A percentile compares a stretch with the other conserved stretches of the same genome.
These are phyloP conservation scores for Pluvialis apricaria DNA, from an alignment of 2,113 vertebrate genomes.

Conservation along the genomic window DNA sequence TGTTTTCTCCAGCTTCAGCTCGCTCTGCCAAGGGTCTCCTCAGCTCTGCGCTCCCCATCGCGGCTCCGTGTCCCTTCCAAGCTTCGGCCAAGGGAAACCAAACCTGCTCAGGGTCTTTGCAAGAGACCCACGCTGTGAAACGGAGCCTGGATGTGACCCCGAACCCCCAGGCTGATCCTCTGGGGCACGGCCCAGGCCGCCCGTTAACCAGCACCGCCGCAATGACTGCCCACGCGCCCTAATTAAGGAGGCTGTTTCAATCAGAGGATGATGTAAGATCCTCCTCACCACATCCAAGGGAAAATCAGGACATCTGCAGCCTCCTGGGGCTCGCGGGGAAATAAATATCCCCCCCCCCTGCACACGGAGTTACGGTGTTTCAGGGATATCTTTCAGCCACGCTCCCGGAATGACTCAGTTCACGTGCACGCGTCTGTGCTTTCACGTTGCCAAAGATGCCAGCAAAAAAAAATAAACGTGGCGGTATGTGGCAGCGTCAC, in stretches of 20 bases:
- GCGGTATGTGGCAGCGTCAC: neutral
- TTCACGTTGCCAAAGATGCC: neutral
- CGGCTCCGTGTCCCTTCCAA: neutral
- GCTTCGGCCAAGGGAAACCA: neutral
- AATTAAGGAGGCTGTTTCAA: neutral
- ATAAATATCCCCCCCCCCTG: fast-evolving
- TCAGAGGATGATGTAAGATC: neutral
- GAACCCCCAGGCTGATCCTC: neutral
- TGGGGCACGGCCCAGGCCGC: fast-evolving
- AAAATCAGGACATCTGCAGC: neutral
- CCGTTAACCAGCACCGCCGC: fast-evolving
- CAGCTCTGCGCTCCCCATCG: neutral
- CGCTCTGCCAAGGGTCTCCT: neutral
- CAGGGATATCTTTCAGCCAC: neutral
- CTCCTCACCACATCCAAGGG: neutral
- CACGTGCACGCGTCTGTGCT: no score
- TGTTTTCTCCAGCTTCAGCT: fast-evolving
- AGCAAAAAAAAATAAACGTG: fast-evolving
- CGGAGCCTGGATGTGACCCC: neutral
- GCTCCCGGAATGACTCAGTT: neutral
- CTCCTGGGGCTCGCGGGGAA: neutral
- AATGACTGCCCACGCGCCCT: fast-evolving
- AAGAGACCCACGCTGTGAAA: fast-evolving
- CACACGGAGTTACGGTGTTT: fast-evolving
- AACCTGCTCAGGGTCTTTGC: neutral